Percentiles rank a stretch among this genome's conserved stretches.
Conservation (phyloP, 2,113 vertebrate genomes). For the Pantherophis guttatus region DNA sequence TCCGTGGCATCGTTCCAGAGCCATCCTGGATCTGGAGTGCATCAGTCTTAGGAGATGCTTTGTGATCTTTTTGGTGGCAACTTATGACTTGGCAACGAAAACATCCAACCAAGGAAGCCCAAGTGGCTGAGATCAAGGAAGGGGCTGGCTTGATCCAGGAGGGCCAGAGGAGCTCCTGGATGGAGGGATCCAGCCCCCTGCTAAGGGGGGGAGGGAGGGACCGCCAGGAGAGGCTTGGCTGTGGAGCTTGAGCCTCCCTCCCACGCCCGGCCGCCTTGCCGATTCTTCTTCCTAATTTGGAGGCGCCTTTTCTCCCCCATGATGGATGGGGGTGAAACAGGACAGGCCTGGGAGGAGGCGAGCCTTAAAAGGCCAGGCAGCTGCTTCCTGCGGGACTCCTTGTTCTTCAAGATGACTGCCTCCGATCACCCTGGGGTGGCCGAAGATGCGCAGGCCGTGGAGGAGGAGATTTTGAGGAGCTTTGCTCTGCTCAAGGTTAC, state of each 20-base stretch:
- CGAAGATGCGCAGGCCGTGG: accelerated
- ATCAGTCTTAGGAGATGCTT: background rate
- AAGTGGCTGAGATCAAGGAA: background rate
- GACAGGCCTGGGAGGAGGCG: slow-evolving; percentile 5
- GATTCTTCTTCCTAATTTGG: slow-evolving; percentile 64
- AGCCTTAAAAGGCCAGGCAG: slow-evolving; percentile 43
- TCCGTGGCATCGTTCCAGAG: background rate
- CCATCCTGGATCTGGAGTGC: background rate
- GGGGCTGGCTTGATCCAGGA: background rate
- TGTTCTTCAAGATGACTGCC: background rate
- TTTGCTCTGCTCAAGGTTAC: background rate
- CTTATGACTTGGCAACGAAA: background rate
- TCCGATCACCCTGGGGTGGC: background rate
- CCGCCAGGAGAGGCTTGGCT: background rate
- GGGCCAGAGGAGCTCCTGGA: background rate
- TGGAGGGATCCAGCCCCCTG: background rate
- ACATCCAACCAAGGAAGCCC: background rate
- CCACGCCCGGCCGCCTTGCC: background rate
- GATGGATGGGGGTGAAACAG: slow-evolving; percentile 36
- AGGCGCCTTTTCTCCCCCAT: slow-evolving; percentile 46
- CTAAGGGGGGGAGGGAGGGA: background rate
- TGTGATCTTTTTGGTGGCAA: background rate
- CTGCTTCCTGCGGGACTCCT: slow-evolving; percentile 29
- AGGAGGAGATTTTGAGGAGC: background rate
- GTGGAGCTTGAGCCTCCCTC: slow-evolving; percentile 6